phyloP scores from a whole-genome alignment of 2,113 vertebrate species.

The Mixornis gularis region DNA sequence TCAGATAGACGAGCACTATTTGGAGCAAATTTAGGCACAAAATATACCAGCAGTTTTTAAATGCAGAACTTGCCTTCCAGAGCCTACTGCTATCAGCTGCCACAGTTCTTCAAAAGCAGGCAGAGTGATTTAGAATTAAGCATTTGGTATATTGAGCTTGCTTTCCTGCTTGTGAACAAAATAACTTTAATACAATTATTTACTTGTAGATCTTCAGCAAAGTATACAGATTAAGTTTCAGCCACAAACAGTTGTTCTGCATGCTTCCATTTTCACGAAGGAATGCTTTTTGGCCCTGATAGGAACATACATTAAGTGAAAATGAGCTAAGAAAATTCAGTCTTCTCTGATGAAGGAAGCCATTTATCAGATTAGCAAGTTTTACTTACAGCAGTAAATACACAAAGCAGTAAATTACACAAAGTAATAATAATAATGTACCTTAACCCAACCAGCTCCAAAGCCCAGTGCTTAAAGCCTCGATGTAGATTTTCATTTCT shows the following conservation, averaged over 20 bases:
- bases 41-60: background rate
- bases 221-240: background rate
- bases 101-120: background rate
- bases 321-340: fast-evolving
- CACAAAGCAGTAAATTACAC: background rate
- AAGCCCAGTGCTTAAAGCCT: background rate
- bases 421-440: background rate
- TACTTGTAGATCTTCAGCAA: background rate
- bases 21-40: background rate
- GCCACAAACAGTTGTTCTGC: background rate
- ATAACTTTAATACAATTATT: background rate
- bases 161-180: background rate
- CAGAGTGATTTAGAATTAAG: background rate
- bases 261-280: background rate
- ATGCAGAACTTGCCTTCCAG: background rate
- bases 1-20: background rate
- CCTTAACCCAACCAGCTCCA: background rate
- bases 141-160: background rate
- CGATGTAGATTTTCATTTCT: fast-evolving
- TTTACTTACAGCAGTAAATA: background rate
- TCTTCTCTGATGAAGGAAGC: background rate
- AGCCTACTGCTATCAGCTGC: background rate
- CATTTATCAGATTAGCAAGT: background rate
- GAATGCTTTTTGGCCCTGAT: background rate
- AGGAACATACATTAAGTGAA: background rate